Conservation (phyloP, 2,797 vertebrate genomes). For the Taeniopygia guttata region DNA sequence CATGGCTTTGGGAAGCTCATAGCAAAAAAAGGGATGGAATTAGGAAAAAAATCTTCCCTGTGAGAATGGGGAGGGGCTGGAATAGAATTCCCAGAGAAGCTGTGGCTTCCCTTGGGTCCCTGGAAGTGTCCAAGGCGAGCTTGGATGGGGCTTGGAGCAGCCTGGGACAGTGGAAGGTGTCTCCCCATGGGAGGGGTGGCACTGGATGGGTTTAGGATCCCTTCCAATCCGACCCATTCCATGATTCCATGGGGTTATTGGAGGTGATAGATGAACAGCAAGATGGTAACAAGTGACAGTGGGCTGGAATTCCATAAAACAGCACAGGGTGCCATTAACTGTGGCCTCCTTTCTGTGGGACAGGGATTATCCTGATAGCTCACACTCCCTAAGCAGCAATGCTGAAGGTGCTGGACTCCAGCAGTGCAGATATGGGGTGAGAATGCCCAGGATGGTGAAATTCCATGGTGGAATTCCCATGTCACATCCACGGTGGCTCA, state of each 20-base stretch:
- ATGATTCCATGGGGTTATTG: background rate
- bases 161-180: background rate
- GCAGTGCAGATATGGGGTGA: background rate
- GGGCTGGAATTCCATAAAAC: background rate
- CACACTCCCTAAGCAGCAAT: rapidly evolving
- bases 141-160: rapidly evolving
- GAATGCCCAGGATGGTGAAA: background rate
- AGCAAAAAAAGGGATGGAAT: background rate
- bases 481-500: rapidly evolving
- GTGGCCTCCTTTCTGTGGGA: background rate
- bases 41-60: background rate
- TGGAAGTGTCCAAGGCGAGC: rapidly evolving
- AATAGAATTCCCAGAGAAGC: background rate
- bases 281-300: rapidly evolving
- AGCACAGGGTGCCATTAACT: background rate
- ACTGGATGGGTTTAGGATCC: background rate
- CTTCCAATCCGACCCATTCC: background rate
- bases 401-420: background rate
- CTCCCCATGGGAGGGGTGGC: background rate
- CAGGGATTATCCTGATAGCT: background rate
- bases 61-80: background rate
- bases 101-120: background rate
- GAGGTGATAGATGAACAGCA: background rate
- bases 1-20: rapidly evolving
- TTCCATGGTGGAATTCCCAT: rapidly evolving